Base-by-base conservation (phyloP, 2,888 invertebrate species). In the Acrocyrtus sp. region DNA sequence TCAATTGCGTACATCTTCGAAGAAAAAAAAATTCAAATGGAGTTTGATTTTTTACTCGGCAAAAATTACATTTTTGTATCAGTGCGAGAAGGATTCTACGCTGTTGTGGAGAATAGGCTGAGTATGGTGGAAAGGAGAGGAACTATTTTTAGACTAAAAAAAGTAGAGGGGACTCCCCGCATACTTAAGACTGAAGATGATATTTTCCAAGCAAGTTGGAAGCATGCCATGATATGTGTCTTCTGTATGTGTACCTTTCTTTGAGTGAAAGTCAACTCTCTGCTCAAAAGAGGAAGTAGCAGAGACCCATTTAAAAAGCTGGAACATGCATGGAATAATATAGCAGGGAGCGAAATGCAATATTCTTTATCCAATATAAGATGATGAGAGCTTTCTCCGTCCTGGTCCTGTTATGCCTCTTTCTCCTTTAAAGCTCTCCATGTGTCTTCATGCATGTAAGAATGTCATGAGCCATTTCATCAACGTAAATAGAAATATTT, bases 381-480 rank as follows among this genome's bases (percentile, higher is more conserved):
- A n/a, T n/a, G 19, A 45, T 58, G 45, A 58, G 43, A 45, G 45
- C 56, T 58, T 58, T 43, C 39, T 39, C 39, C 12, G 8, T 39
- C 39, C 39, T 39, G 39, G 6, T 45, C 26, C 27, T 43, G 43
- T 27, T 58, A 27, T 45, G 58, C 22, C 22, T 19, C 17, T n/a
- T n/a, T n/a, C n/a, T n/a, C n/a, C n/a, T n/a, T n/a, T n/a, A n/a
- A n/a, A n/a, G n/a, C n/a, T n/a, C n/a, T n/a, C 22, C 22, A 6
- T 43, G 27, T n/a, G 6, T 26, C 1, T 47, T 48, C 56, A 65
- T 65, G 56, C 65, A 65, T 56, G 34, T 17, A 29, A 47, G 47
- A 56, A 47, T 65, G 65, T 65, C 65, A 48, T 56, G 56, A 65
- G 48, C 34, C 54, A 65, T 56, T 65, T 65, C 65, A 65, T 47